Conservation (phyloP, 2,888 invertebrate genomes). For the Dryobota labecula region DNA sequence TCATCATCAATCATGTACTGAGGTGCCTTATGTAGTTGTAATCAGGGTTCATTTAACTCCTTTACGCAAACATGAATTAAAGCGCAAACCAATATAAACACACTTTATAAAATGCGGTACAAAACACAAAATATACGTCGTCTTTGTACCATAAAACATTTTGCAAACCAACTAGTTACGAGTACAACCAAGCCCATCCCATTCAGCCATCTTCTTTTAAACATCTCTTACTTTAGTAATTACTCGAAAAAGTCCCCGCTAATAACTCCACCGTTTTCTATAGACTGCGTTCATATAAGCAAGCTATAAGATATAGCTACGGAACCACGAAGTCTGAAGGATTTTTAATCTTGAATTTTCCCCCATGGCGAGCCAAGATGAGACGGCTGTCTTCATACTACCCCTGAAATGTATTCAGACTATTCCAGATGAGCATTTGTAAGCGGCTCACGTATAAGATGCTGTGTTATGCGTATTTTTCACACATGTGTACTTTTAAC, state of each 20-base stretch:
- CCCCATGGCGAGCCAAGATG: conserved; percentile 68
- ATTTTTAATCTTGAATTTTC: conserved; percentile 79
- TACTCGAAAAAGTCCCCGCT: conserved; percentile 48
- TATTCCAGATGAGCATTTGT: conserved; percentile 58
- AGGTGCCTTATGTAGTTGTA: conserved; percentile 9
- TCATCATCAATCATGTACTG: conserved; percentile 47
- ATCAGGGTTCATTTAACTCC: conserved; percentile 20
- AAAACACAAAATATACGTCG: neutral
- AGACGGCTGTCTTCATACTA: conserved; percentile 73
- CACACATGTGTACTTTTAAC: conserved; percentile 42
- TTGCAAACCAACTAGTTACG: neutral
- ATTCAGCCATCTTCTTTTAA: conserved; percentile 34
- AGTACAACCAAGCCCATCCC: conserved; percentile 8
- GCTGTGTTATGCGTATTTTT: conserved; percentile 37
- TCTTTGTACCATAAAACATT: conserved; percentile 1
- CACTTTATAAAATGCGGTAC: neutral
- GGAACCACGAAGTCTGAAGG: conserved; percentile 29
- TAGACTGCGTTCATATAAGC: conserved; percentile 15
- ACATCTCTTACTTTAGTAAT: conserved; percentile 50
- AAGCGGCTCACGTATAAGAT: conserved; percentile 60
- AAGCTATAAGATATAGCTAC: neutral
- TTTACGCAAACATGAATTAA: conserved; percentile 28
- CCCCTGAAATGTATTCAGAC: conserved; percentile 61
- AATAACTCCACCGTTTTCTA: conserved; percentile 48
- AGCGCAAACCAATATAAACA: neutral